Percentiles rank a stretch among this genome's conserved stretches.
These are phyloP conservation scores for Antitype chi DNA, from an alignment of 2,888 invertebrate species.

Conservation along the genomic window DNA sequence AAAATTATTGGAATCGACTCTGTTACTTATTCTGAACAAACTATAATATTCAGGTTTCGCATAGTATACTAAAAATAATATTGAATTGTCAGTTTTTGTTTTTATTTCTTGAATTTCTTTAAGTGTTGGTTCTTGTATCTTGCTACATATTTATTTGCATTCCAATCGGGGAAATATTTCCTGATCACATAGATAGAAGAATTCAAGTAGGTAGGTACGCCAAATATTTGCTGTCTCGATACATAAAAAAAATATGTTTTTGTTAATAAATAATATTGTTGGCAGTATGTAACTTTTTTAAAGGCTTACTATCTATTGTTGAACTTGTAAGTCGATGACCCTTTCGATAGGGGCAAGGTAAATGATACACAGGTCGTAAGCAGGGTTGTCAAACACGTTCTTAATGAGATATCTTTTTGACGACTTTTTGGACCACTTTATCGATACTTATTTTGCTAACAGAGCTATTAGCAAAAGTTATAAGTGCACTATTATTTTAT, in stretches of 20 bases:
- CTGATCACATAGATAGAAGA: not conserved
- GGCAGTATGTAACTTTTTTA: constrained; percentile 33
- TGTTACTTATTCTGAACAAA: no score
- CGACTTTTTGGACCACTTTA: constrained; percentile 7
- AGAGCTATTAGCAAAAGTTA: not conserved
- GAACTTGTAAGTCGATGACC: constrained; percentile 70
- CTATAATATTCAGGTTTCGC: no score
- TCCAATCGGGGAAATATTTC: not conserved
- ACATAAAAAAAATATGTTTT: not conserved
- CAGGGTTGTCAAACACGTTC: constrained; percentile 49
- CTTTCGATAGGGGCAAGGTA: constrained; percentile 57
- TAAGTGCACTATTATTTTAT: not conserved
- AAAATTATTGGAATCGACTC: no score
- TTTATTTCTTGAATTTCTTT: not conserved
- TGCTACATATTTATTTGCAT: not conserved
- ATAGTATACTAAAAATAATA: no score
- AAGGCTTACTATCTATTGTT: constrained; percentile 58
- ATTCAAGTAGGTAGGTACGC: not conserved
- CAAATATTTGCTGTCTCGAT: constrained; percentile 13
- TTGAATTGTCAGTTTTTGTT: not conserved
- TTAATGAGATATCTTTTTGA: constrained; percentile 8
- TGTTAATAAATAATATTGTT: constrained; percentile 19
- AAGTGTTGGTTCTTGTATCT: not conserved
- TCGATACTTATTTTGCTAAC: not conserved
- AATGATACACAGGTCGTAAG: constrained; percentile 51